Conservation (phyloP, 2,797 vertebrate genomes). For the Toxotes lorentzi region DNA sequence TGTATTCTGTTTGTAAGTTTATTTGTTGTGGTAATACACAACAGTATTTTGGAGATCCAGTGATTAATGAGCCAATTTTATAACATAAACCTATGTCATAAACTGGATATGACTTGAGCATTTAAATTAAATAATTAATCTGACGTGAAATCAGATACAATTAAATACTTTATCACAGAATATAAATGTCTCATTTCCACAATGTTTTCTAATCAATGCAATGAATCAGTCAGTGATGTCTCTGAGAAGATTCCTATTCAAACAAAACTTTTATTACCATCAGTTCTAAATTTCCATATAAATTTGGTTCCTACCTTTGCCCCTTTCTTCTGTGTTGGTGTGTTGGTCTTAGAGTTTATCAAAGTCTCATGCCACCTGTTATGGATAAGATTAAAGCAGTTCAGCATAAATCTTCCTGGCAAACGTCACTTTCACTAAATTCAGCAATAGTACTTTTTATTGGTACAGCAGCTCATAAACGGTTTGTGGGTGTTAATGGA, state of each 20-base stretch:
- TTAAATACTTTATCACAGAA: neutral
- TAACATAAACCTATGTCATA: neutral
- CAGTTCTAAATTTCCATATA: neutral
- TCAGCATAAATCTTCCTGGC: slow-evolving; percentile 19
- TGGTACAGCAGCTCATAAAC: neutral
- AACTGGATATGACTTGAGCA: neutral
- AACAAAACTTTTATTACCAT: neutral
- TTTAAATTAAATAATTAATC: neutral
- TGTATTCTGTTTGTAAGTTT: neutral
- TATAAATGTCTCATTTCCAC: neutral
- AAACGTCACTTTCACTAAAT: neutral
- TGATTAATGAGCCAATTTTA: neutral
- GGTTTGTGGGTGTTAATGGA: neutral
- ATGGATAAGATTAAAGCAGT: slow-evolving; percentile 25
- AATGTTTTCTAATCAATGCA: neutral
- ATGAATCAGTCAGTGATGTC: neutral
- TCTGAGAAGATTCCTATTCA: neutral
- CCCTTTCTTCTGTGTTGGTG: slow-evolving; percentile 54
- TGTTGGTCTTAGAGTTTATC: slow-evolving; percentile 57
- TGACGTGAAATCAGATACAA: neutral
- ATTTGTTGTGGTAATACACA: neutral
- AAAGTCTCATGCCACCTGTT: slow-evolving; percentile 62
- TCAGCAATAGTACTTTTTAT: neutral
- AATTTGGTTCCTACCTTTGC: slow-evolving; percentile 58
- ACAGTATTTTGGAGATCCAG: no score